Base-by-base conservation (phyloP, 2,888 invertebrate genomes). In the Erebia ligea region DNA sequence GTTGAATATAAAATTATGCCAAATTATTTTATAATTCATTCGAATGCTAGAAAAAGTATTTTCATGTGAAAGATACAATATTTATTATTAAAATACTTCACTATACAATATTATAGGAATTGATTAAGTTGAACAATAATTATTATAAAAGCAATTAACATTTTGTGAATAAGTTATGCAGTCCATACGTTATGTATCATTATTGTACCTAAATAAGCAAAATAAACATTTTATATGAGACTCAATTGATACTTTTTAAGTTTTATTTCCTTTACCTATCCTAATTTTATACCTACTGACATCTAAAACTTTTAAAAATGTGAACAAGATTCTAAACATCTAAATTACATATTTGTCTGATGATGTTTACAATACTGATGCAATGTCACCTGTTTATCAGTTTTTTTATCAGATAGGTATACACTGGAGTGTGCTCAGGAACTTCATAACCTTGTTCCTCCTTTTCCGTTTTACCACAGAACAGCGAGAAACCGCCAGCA, bases 141-240 rank as follows among this genome's bases (percentile, higher is more conserved):
- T 50, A 15, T 81, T 83, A 80, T 62, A 21, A 81, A 82, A 79
- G 80, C 82, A 81, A 83, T 82, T 82, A 82, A 82, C 81, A 79
- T 81, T 80, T 76, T 87, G 83, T 84, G 84, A 87, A 87, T 88
- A 83, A 86, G 86, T 84, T 88, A 87, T 87, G 86, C 86, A 88
- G 88, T 89, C 86, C 85, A 84, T 87, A 87, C 84, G 82, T 81
- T 86, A 88, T 90, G 89, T 92, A 91, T 90, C 86, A 87, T 86
- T 86, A 86, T 84, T 86, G 81, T 89, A 65, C 56, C 65, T 65
- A 88, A 86, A 86, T 90, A 92, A 91, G 91, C 86, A 84, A 86
- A 92, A 90, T 92, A 92, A 93, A 92, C 92, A 90, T 93, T 92
- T 93, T 93, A 91, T 92, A 93, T 92, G 92, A 92, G 90, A 92